Evolutionary conservation across 1,140 invertebrate genomes (phyloP).

Genomic region (Eueides isabella): DNA sequence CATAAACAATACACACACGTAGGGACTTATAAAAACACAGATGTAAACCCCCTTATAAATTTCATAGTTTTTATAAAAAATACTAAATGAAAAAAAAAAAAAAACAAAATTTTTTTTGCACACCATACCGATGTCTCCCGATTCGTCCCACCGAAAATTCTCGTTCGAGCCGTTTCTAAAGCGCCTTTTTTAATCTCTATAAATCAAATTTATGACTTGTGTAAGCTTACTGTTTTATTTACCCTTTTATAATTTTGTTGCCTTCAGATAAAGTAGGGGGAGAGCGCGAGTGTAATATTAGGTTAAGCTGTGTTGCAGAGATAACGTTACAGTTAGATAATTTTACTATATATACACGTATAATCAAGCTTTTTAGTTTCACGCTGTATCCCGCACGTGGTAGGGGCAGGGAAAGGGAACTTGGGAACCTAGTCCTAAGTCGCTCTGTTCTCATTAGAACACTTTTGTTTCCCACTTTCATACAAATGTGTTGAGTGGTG

Average conservation of each 20-base stretch:
- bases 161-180: conserved; percentile 81
- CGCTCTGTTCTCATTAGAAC: too few relatives aligned
- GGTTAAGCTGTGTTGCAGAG: conserved; percentile 8
- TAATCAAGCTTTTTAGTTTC: too few relatives aligned
- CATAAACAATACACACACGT: too few relatives aligned
- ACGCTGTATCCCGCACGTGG: too few relatives aligned
- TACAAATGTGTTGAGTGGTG: too few relatives aligned
- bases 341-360: not conserved
- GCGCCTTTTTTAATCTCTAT: conserved; percentile 83
- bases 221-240: conserved; percentile 82
- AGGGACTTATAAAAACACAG: too few relatives aligned
- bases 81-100: not conserved
- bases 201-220: conserved; percentile 83
- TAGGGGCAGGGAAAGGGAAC: too few relatives aligned
- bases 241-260: conserved; percentile 81
- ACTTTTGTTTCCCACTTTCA: too few relatives aligned
- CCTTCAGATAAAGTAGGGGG: conserved; percentile 47
- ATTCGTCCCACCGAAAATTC: conserved; percentile 80
- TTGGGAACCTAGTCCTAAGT: too few relatives aligned
- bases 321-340: not conserved
- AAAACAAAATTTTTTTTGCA: conserved; percentile 35
- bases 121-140: conserved; percentile 71
- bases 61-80: not conserved
- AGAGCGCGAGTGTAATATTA: conserved; percentile 30
- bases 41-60: too few relatives aligned